Percentiles rank a stretch among this genome's conserved stretches.
These are phyloP conservation scores for Vanessa tameamea DNA, from an alignment of 1,140 invertebrate species.

Conservation along the genomic window DNA sequence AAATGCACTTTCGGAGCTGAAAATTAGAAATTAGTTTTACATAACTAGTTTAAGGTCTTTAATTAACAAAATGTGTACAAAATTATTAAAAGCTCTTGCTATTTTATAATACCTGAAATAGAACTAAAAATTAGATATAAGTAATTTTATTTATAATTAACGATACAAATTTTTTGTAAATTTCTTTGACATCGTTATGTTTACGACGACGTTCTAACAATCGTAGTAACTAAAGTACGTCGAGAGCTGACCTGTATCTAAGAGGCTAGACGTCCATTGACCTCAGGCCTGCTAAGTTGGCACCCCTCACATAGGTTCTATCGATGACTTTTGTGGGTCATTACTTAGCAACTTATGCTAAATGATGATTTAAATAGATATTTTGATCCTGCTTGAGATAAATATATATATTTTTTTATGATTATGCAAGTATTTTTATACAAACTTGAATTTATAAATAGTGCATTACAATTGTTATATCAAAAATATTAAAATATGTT, in stretches of 20 bases:
- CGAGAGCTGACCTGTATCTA: slow-evolving; percentile 37
- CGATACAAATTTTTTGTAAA: background rate
- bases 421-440: too few species aligned
- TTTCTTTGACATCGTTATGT: background rate
- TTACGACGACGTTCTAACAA: slow-evolving; percentile 18
- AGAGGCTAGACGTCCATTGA: slow-evolving; percentile 53
- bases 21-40: background rate
- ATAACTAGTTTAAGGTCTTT: too few species aligned
- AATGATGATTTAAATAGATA: background rate
- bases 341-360: background rate
- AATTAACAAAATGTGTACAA: too few species aligned
- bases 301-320: background rate
- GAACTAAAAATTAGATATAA: too few species aligned
- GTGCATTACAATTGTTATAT: too few species aligned
- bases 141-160: too few species aligned
- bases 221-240: slow-evolving; percentile 21
- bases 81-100: too few species aligned
- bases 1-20: background rate
- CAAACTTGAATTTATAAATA: too few species aligned
- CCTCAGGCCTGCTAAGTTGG: slow-evolving; percentile 41
- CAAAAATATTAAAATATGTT: too few species aligned
- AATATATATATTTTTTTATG: too few species aligned
- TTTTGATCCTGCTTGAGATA: background rate
- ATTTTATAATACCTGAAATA: too few species aligned
- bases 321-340: slow-evolving; percentile 9